A percentile compares a stretch with the other conserved stretches of the same genome.
Evolutionary conservation across 2,113 vertebrate species (phyloP).

Genomic region (Poeciliopsis retropinna): DNA sequence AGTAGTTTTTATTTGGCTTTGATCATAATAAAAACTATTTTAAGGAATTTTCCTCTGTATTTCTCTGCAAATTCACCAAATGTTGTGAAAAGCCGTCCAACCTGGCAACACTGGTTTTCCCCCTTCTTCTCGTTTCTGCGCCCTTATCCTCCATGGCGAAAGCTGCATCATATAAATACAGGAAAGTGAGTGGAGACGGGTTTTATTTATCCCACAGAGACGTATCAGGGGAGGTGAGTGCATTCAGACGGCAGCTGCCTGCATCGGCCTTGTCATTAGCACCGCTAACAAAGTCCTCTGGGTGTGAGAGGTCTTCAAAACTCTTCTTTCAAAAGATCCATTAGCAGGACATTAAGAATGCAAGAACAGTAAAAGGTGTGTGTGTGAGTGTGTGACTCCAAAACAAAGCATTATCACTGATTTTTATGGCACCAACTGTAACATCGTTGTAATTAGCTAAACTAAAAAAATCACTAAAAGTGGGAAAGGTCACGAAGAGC

Average conservation of each 20-base stretch:
- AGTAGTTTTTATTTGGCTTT: no score
- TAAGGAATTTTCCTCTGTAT: no score
- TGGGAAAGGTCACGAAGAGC: conserved; percentile 29
- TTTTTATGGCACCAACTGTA: conserved; percentile 1
- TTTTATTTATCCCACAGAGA: conserved; percentile 37
- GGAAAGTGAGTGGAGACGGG: conserved; percentile 15
- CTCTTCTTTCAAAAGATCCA: conserved; percentile 63
- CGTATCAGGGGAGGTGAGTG: conserved; percentile 54
- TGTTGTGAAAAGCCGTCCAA: no score
- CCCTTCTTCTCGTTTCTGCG: not conserved
- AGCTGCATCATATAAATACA: conserved; percentile 29
- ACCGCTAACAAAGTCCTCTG: conserved; percentile 68
- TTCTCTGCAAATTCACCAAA: no score
- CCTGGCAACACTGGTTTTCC: no score
- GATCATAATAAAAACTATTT: no score
- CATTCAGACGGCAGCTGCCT: conserved; percentile 50
- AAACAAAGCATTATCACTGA: conserved; percentile 10
- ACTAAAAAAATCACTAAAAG: conserved; percentile 25
- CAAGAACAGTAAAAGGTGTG: conserved; percentile 48
- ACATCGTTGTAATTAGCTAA: conserved; percentile 26
- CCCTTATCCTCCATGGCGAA: not conserved
- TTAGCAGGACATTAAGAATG: conserved; percentile 72
- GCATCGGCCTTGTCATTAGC: conserved; percentile 62
- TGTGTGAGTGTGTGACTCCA: not conserved
- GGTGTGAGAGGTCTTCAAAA: conserved; percentile 66